Conservation (phyloP, 2,797 vertebrate species). For the Bryconaethiops microstoma region DNA sequence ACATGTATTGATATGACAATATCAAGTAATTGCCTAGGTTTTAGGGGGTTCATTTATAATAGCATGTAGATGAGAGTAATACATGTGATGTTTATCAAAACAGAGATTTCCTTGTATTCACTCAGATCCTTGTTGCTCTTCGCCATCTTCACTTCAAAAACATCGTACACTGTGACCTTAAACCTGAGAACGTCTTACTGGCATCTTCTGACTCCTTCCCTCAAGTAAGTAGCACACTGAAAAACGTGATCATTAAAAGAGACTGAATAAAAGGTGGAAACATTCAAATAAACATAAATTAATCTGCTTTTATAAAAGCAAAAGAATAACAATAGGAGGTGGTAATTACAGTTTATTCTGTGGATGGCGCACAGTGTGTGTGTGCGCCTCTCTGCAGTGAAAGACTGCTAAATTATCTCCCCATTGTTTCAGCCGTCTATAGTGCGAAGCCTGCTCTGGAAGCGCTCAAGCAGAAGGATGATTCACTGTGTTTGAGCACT, state of each 20-base stretch:
- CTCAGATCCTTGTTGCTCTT: slow-evolving; percentile 92
- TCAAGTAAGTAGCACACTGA: slow-evolving; percentile 79
- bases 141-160: slow-evolving; percentile 98
- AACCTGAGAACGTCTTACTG: slow-evolving; percentile 94
- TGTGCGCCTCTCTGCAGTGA: slow-evolving; percentile 53
- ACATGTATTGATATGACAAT: background rate
- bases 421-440: slow-evolving; percentile 56
- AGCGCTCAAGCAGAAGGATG: slow-evolving; percentile 52
- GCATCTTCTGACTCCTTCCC: slow-evolving; percentile 93
- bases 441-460: slow-evolving; percentile 47
- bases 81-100: slow-evolving; percentile 9
- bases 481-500: slow-evolving; percentile 58
- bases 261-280: slow-evolving; percentile 37
- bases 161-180: slow-evolving; percentile 97
- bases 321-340: slow-evolving; percentile 56
- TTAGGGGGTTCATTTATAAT: background rate
- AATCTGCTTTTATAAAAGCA: slow-evolving; percentile 57
- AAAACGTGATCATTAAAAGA: slow-evolving; percentile 2
- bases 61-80: background rate
- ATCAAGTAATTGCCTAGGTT: background rate
- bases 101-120: slow-evolving; percentile 34
- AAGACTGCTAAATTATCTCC: slow-evolving; percentile 63
- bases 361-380: slow-evolving; percentile 36
- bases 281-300: slow-evolving; percentile 54
- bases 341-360: slow-evolving; percentile 56